A percentile compares a stretch with the other conserved stretches of the same genome.
These are phyloP conservation scores for Steinernema feltiae DNA, from an alignment of 1,140 invertebrate genomes.

Conservation along the genomic window DNA sequence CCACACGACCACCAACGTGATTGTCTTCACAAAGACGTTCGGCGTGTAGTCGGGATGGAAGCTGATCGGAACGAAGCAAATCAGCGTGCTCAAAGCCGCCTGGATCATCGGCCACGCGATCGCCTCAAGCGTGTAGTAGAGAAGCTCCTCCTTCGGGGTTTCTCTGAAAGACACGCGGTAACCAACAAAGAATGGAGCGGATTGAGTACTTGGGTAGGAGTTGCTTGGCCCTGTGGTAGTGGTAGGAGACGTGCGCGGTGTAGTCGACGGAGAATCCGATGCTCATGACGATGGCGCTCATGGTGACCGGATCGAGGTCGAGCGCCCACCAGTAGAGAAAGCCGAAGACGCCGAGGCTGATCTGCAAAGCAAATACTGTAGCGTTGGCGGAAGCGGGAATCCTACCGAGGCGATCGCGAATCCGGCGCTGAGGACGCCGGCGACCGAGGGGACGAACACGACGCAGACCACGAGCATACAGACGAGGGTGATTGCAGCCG, in stretches of 20 bases:
- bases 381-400: too few relatives aligned
- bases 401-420: constrained; percentile 16
- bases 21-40: constrained; percentile 57
- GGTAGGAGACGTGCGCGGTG: constrained; percentile 88
- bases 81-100: background rate
- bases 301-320: constrained; percentile 86
- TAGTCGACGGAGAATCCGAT: constrained; percentile 94
- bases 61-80: background rate
- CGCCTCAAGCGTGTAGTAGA: constrained; percentile 7
- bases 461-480: constrained; percentile 90
- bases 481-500: constrained; percentile 78
- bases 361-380: too few relatives aligned
- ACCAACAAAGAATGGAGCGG: background rate
- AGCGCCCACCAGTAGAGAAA: constrained; percentile 91
- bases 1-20: constrained; percentile 50
- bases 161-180: background rate
- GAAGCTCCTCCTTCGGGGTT: constrained; percentile 10
- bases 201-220: constrained; percentile 18
- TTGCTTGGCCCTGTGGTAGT: constrained; percentile 63
- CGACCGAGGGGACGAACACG: constrained; percentile 83
- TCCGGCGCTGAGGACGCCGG: constrained; percentile 64
- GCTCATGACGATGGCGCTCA: constrained; percentile 96
- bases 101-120: constrained; percentile 20
- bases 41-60: constrained; percentile 25
- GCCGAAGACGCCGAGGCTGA: constrained; percentile 67